Percentiles rank a stretch among this genome's conserved stretches.
These are phyloP conservation scores for Scaptomyza polygonia DNA, from an alignment of 2,888 invertebrate species.

Conservation along the genomic window DNA sequence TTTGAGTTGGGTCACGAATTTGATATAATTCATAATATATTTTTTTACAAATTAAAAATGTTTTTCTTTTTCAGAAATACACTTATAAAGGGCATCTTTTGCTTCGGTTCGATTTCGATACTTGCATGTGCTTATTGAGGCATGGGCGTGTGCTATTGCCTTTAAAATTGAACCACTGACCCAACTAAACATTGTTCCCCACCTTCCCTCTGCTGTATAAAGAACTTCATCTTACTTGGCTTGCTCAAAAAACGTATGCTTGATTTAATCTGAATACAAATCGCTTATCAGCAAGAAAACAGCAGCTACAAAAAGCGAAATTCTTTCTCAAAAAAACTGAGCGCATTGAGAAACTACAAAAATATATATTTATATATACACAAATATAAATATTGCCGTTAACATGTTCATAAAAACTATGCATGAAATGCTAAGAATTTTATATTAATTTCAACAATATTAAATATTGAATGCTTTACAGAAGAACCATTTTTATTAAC, in stretches of 20 bases:
- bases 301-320: constrained; percentile 5
- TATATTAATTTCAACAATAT: neutral
- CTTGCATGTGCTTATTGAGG: constrained; percentile 43
- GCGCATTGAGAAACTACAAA: neutral
- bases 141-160: constrained; percentile 16
- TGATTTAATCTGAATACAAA: constrained; percentile 73
- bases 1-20: too few species aligned
- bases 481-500: neutral
- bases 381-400: too few species aligned
- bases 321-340: neutral
- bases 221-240: constrained; percentile 17
- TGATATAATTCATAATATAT: too few species aligned
- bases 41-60: too few species aligned
- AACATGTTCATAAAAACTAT: constrained; percentile 14
- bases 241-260: constrained; percentile 29
- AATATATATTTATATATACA: neutral
- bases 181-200: neutral
- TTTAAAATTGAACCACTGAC: constrained; percentile 8
- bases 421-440: constrained; percentile 3
- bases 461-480: neutral
- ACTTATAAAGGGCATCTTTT: neutral
- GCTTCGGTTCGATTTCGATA: neutral
- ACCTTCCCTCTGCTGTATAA: neutral
- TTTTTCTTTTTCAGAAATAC: too few species aligned
- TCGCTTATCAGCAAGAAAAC: constrained; percentile 59